phyloP scores from a whole-genome alignment of 2,888 invertebrate genomes.

The Ennomos erosarius region DNA sequence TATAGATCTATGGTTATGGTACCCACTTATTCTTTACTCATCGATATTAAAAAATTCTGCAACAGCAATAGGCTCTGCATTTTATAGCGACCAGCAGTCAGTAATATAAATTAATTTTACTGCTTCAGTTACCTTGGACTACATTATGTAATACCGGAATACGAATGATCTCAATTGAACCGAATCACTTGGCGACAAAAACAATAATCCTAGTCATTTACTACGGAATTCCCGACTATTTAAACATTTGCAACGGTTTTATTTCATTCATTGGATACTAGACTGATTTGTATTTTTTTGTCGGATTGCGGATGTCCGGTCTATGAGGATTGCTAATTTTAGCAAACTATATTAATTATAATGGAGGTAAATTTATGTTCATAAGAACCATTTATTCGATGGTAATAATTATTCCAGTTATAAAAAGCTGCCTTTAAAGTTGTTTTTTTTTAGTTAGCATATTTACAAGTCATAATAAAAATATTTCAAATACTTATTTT shows the following conservation, averaged over 20 bases:
- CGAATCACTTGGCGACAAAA: slow-evolving; percentile 26
- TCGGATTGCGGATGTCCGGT: slow-evolving; percentile 60
- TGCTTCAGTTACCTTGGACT: slow-evolving; percentile 15
- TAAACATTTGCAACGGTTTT: slow-evolving; percentile 59
- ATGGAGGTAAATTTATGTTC: no score
- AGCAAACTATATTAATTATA: not conserved
- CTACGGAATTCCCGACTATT: slow-evolving; percentile 60
- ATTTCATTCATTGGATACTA: slow-evolving; percentile 49
- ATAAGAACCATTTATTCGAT: no score
- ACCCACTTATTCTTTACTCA: no score
- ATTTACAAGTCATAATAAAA: no score
- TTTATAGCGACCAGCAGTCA: not conserved
- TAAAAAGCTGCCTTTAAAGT: no score
- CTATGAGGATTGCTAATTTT: slow-evolving; percentile 6
- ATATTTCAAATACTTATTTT: no score
- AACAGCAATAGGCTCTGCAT: not conserved
- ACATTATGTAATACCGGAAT: slow-evolving; percentile 25
- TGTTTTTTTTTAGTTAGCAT: no score
- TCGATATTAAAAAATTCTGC: no score
- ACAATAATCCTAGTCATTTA: slow-evolving; percentile 38
- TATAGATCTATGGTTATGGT: no score
- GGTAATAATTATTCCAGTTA: no score
- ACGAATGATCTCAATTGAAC: slow-evolving; percentile 18
- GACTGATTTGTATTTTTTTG: slow-evolving; percentile 41
- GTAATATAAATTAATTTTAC: slow-evolving; percentile 11